Conservation (phyloP, 2,888 invertebrate species). For the Bombylius discolor region DNA sequence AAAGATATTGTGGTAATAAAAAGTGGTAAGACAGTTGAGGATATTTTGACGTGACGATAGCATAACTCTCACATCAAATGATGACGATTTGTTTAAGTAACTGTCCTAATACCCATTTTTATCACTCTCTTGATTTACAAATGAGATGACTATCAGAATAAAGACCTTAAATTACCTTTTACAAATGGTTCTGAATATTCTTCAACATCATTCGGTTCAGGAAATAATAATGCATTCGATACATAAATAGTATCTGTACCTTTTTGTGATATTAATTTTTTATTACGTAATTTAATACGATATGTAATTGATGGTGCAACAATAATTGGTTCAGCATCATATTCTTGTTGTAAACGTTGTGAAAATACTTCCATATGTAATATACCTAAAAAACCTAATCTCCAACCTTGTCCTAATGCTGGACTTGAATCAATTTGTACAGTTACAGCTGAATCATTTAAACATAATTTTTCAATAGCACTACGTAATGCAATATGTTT, state of each 20-base stretch:
- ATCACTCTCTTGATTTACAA: neutral
- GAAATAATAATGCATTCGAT: constrained; percentile 65
- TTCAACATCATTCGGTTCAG: constrained; percentile 49
- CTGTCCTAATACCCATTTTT: too few species aligned
- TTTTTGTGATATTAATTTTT: constrained; percentile 54
- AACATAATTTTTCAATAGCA: constrained; percentile 80
- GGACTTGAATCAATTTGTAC: constrained; percentile 69
- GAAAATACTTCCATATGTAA: constrained; percentile 81
- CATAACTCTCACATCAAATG: too few species aligned
- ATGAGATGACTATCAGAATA: too few species aligned
- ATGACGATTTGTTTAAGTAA: too few species aligned
- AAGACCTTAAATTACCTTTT: constrained; percentile 41
- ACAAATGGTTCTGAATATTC: constrained; percentile 81
- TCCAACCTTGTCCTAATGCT: constrained; percentile 79
- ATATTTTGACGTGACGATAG: too few species aligned
- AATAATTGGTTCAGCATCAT: constrained; percentile 65
- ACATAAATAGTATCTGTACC: constrained; percentile 48
- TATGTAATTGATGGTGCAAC: constrained; percentile 82
- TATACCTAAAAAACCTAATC: constrained; percentile 74
- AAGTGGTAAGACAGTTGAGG: too few species aligned
- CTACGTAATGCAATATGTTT: constrained; percentile 58
- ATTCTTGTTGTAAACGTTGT: constrained; percentile 73
- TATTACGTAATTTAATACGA: constrained; percentile 56
- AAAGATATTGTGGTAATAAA: too few species aligned
- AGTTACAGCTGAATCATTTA: constrained; percentile 91